These are phyloP conservation scores for Anneissia japonica DNA, from an alignment of 35 echinoderm and acorn worm genomes.

Conservation along the genomic window DNA sequence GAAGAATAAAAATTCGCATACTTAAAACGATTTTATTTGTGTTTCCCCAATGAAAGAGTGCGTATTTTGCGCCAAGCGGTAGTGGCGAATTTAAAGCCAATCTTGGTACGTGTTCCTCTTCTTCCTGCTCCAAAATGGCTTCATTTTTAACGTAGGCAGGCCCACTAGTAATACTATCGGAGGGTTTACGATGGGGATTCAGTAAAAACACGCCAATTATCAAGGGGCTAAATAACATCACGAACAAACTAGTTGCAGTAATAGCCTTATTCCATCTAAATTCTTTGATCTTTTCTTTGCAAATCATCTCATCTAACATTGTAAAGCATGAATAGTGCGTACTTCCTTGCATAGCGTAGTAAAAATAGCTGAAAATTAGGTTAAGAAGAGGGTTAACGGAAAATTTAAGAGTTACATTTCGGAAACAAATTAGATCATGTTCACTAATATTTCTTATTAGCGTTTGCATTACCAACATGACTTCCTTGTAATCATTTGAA, in stretches of 20 bases:
- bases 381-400: background rate
- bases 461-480: background rate
- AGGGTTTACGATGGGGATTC: background rate
- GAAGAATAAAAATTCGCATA: background rate
- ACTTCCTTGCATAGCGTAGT: background rate
- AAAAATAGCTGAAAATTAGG: background rate
- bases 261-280: background rate
- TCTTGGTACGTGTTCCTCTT: background rate
- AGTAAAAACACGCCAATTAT: background rate
- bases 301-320: background rate
- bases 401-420: background rate
- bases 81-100: background rate
- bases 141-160: background rate
- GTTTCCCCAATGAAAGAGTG: background rate
- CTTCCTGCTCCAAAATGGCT: background rate
- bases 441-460: background rate
- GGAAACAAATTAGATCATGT: background rate
- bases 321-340: background rate
- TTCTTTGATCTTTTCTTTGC: background rate
- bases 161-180: background rate
- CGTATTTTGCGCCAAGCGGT: background rate
- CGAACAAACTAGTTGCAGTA: background rate
- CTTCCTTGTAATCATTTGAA: background rate
- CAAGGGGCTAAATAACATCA: background rate
- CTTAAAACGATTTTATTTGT: background rate